Percentiles rank a stretch among this genome's conserved stretches.
phyloP scores from a whole-genome alignment of 2,113 vertebrate species.

The Odobenus rosmarus region DNA sequence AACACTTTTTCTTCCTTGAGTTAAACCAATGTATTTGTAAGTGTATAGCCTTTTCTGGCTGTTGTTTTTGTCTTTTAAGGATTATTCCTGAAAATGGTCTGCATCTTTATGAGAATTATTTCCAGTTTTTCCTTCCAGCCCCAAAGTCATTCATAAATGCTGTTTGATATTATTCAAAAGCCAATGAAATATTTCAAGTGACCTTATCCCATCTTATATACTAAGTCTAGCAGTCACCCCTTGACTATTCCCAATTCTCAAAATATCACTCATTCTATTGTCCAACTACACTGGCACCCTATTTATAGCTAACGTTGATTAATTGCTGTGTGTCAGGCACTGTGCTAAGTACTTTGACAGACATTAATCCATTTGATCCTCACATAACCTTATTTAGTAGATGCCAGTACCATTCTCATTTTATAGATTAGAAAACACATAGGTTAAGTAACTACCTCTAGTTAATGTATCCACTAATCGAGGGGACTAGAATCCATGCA shows the following conservation, averaged over 20 bases:
- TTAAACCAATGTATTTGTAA: not conserved
- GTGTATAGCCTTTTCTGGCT: not conserved
- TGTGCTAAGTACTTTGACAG: conserved; percentile 37
- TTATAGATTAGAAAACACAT: conserved; percentile 46
- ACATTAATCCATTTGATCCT: conserved; percentile 56
- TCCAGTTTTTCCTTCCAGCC: not conserved
- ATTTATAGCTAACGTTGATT: conserved; percentile 27
- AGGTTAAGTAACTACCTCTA: conserved; percentile 27
- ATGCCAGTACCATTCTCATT: not conserved
- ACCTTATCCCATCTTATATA: not conserved
- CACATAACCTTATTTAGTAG: conserved; percentile 20
- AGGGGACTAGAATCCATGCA: not conserved
- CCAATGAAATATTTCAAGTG: not conserved
- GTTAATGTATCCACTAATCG: not conserved
- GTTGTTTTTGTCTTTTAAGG: not conserved
- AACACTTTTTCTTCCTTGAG: not conserved
- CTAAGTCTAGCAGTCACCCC: not conserved
- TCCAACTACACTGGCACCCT: not conserved
- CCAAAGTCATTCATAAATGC: not conserved
- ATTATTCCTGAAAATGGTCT: not conserved
- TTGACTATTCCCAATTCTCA: not conserved
- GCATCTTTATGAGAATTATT: not conserved
- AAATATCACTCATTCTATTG: not conserved
- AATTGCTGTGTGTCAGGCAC: not conserved
- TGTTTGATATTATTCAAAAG: not conserved